Base-by-base conservation (phyloP, 2,888 invertebrate genomes). In the Xanthorhoe designata region DNA sequence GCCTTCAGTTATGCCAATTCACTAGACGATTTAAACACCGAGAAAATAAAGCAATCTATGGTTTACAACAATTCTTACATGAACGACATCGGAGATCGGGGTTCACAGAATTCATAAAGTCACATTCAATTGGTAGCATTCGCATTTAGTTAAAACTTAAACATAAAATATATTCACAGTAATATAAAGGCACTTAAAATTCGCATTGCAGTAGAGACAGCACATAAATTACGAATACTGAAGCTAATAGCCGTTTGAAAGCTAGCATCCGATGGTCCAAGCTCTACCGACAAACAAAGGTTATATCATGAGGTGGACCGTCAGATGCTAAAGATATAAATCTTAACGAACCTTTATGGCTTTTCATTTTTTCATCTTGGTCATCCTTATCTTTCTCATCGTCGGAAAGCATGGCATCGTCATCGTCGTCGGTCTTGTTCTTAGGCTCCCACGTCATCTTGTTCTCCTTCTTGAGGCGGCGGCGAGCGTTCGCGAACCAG, bases 371-470 rank as follows among this genome's bases (percentile, higher is more conserved):
- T 79, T 96, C 96, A 73, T 96, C 95, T 74, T 95, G 91, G 58
- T 97, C 97, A 77, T 97, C 97, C 86, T 97, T 97, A 75, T 97
- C 97, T 88, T 97, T 97, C 77, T 97, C 97, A 78, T 97, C 97
- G 83, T 98, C 98, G 35, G 97, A 97, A 68, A 97, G 96, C 87
- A 97, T 95, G 60, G 94, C 99, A 98, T 89, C 99, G 88, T 98
- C 98, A 79, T 98, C 98, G 80, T 98, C 98, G 82, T 98, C 98
- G 56, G 97, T 97, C 80, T 98, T 95, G 92, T 99, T 99, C 75
- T 98, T 94, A 7, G 99, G 99, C 85, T 99, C 98, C 99, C 99
- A 99, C 69, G 99, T 99, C 99, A 99, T 99, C 92, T 99, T 99
- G 92, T 99, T 99, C 90, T 99, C 99, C 86, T 98, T 98, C 94